phyloP scores from a whole-genome alignment of 2,113 vertebrate species.

The Catharus fuscescens region DNA sequence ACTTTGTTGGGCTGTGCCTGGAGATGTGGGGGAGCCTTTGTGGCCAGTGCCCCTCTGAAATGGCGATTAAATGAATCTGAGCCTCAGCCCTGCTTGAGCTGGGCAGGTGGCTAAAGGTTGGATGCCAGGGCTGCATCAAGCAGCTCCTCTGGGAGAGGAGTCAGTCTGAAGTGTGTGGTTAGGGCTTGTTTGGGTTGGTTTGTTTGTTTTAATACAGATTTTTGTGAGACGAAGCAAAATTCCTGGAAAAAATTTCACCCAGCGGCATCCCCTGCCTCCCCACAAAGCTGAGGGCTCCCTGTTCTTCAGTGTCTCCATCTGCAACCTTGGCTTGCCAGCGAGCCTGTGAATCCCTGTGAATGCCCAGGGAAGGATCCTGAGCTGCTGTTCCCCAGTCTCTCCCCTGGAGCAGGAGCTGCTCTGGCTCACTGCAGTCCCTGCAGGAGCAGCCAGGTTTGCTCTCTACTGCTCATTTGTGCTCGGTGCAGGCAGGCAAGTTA shows the following conservation, averaged over 20 bases:
- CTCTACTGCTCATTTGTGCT: neutral
- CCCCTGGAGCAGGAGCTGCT: neutral
- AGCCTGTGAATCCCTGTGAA: fast-evolving
- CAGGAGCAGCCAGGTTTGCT: neutral
- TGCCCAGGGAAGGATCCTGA: neutral
- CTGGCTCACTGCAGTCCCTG: fast-evolving
- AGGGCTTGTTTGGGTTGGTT: too few relatives aligned
- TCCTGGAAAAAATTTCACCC: neutral
- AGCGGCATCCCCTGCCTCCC: neutral
- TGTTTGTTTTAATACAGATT: neutral
- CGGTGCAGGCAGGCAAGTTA: fast-evolving
- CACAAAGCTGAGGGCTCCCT: neutral
- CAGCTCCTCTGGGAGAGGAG: neutral
- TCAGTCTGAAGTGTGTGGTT: fast-evolving
- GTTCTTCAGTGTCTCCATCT: neutral
- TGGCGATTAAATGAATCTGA: neutral
- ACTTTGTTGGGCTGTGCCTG: neutral
- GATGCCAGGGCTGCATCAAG: neutral
- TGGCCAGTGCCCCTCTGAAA: neutral
- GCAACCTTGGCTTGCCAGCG: fast-evolving
- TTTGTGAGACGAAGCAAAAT: neutral
- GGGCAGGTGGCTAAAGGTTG: fast-evolving
- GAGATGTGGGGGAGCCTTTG: neutral
- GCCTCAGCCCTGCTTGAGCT: neutral
- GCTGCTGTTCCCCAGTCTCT: fast-evolving